These are phyloP conservation scores for Stenurella melanura DNA, from an alignment of 2,888 invertebrate genomes.

Conservation along the genomic window DNA sequence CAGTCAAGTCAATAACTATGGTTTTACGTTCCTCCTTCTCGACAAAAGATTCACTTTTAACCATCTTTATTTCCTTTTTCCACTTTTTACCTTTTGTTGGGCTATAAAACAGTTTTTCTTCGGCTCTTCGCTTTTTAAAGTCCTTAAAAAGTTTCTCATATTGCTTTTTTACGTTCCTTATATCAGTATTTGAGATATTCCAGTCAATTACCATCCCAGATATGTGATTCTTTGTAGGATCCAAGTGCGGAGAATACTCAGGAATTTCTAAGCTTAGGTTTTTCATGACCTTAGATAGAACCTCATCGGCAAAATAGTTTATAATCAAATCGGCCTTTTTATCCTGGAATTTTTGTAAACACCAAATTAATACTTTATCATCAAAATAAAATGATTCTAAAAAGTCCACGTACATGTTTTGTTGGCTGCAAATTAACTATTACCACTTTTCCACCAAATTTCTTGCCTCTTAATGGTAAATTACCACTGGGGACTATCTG, in stretches of 20 bases:
- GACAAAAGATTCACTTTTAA: slow-evolving; percentile 41
- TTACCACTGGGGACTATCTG: slow-evolving; percentile 98
- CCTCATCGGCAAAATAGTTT: slow-evolving; percentile 90
- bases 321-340: slow-evolving; percentile 93
- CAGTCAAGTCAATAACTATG: slow-evolving; percentile 46
- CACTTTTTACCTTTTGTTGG: slow-evolving; percentile 54
- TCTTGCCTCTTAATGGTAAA: slow-evolving; percentile 89
- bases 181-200: slow-evolving; percentile 80
- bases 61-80: slow-evolving; percentile 42
- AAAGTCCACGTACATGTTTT: slow-evolving; percentile 84
- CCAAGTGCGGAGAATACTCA: slow-evolving; percentile 79
- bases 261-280: slow-evolving; percentile 84
- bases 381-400: slow-evolving; percentile 5
- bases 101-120: slow-evolving; percentile 50
- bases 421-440: slow-evolving; percentile 98
- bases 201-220: slow-evolving; percentile 78
- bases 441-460: slow-evolving; percentile 90
- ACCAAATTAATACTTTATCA: background rate
- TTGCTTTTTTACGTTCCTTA: slow-evolving; percentile 78
- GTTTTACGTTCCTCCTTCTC: slow-evolving; percentile 43
- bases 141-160: slow-evolving; percentile 76
- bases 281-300: slow-evolving; percentile 85
- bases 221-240: slow-evolving; percentile 79
- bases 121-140: slow-evolving; percentile 63
- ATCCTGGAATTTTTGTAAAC: slow-evolving; percentile 78